phyloP scores from a whole-genome alignment of 2,797 vertebrate genomes.

The Gadopsis bispinosus region DNA sequence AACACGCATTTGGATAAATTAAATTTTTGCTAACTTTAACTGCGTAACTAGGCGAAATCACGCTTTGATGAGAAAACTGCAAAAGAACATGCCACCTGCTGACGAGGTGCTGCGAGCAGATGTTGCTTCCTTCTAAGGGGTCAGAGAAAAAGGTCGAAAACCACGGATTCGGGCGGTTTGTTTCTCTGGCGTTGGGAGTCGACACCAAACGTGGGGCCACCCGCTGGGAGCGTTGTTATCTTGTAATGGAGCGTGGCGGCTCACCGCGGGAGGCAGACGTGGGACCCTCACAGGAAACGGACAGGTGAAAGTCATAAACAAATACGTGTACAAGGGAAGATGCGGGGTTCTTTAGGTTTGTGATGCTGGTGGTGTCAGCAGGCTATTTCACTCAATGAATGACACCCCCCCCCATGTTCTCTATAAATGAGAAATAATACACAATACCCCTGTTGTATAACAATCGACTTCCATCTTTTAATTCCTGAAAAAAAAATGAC shows the following conservation, averaged over 20 bases:
- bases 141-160: neutral
- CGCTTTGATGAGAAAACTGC: neutral
- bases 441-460: neutral
- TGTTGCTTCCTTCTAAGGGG: neutral
- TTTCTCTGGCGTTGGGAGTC: slow-evolving; percentile 8
- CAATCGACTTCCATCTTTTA: neutral
- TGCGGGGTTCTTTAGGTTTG: slow-evolving; percentile 42
- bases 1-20: neutral
- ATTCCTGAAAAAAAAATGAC: neutral
- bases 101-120: neutral
- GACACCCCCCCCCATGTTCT: slow-evolving; percentile 3
- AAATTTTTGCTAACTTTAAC: no score
- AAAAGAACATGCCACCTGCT: neutral
- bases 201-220: slow-evolving; percentile 74
- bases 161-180: neutral
- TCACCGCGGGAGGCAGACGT: slow-evolving; percentile 61
- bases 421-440: slow-evolving; percentile 16
- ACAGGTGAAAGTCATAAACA: slow-evolving; percentile 83
- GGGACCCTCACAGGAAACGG: slow-evolving; percentile 79
- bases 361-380: slow-evolving; percentile 55
- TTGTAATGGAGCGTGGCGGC: slow-evolving; percentile 80
- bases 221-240: slow-evolving; percentile 70
- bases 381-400: slow-evolving; percentile 16
- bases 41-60: neutral
- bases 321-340: slow-evolving; percentile 57